These are phyloP conservation scores for Trichomalopsis sarcophagae DNA, from an alignment of 1,140 invertebrate genomes.

Conservation along the genomic window DNA sequence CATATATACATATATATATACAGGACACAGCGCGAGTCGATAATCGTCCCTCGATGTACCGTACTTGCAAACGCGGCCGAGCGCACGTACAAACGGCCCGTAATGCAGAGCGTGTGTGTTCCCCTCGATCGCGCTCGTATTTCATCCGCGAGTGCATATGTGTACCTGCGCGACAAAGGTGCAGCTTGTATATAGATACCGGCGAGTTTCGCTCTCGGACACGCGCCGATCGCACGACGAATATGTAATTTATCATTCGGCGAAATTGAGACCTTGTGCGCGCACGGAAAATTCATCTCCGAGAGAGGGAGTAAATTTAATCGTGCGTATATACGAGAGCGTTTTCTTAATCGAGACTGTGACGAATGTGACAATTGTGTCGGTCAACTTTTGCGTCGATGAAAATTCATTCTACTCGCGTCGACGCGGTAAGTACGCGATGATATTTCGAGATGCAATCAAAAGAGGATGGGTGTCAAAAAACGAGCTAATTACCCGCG, in stretches of 20 bases:
- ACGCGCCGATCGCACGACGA: conserved; percentile 41
- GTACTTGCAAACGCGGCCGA: not conserved
- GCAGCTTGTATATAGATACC: conserved; percentile 1
- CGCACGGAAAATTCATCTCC: conserved; percentile 31
- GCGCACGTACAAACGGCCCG: not conserved
- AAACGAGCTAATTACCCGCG: not conserved
- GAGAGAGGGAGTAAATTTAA: conserved; percentile 32
- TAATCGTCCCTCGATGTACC: not conserved
- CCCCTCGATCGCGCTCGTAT: conserved; percentile 6
- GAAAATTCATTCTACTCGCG: not conserved
- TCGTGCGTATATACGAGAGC: conserved; percentile 13
- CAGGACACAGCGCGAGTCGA: not conserved
- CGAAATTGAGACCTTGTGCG: conserved; percentile 45
- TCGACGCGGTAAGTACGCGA: too few relatives aligned
- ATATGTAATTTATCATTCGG: conserved; percentile 49
- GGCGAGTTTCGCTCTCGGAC: conserved; percentile 34
- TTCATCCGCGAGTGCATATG: not conserved
- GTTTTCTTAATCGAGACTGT: not conserved
- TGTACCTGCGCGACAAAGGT: not conserved
- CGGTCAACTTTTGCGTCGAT: not conserved
- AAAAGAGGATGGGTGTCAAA: too few relatives aligned
- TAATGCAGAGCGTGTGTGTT: not conserved
- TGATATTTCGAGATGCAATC: too few relatives aligned
- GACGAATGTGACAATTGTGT: not conserved
- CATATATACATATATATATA: too few relatives aligned